These are phyloP conservation scores for Macquaria ambigua DNA, from an alignment of 2,113 vertebrate genomes.

Conservation along the genomic window DNA sequence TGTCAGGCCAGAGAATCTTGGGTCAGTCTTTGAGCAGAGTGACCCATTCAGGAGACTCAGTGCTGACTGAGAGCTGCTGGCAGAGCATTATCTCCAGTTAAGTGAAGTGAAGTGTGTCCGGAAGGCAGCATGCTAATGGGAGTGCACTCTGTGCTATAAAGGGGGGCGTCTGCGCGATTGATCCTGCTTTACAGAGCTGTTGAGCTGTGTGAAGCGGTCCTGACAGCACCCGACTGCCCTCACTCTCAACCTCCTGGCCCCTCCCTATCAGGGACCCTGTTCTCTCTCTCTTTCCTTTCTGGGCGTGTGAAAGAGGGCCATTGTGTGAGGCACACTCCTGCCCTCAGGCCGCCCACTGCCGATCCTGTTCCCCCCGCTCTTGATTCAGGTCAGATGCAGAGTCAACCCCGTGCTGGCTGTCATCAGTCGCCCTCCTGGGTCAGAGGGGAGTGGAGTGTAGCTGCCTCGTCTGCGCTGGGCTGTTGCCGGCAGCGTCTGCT, in stretches of 20 bases:
- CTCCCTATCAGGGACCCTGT: conserved; percentile 66
- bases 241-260: conserved; percentile 65
- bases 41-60: conserved; percentile 47
- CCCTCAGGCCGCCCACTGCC: conserved; percentile 86
- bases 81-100: conserved; percentile 58
- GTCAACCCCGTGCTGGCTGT: conserved; percentile 82
- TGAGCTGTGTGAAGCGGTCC: conserved; percentile 75
- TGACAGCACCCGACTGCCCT: conserved; percentile 66
- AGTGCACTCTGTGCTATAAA: conserved; percentile 61
- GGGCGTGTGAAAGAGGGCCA: conserved; percentile 87
- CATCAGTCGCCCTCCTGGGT: conserved; percentile 88
- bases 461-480: conserved; percentile 84
- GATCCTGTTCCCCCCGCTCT: conserved; percentile 71
- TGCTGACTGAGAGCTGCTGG: conserved; percentile 43
- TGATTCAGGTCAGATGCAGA: conserved; percentile 87
- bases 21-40: conserved; percentile 54
- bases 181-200: conserved; percentile 82
- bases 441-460: conserved; percentile 87
- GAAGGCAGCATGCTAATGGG: conserved; percentile 77
- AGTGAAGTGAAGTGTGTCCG: conserved; percentile 74
- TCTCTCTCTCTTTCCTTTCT: conserved; percentile 69
- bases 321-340: conserved; percentile 92
- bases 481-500: conserved; percentile 85
- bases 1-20: conserved; percentile 34
- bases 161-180: conserved; percentile 72